Evolutionary conservation across 2,797 vertebrate genomes (phyloP), one percentile per base, ranked within the genome.

Genomic region (Gadopsis bispinosus): DNA sequence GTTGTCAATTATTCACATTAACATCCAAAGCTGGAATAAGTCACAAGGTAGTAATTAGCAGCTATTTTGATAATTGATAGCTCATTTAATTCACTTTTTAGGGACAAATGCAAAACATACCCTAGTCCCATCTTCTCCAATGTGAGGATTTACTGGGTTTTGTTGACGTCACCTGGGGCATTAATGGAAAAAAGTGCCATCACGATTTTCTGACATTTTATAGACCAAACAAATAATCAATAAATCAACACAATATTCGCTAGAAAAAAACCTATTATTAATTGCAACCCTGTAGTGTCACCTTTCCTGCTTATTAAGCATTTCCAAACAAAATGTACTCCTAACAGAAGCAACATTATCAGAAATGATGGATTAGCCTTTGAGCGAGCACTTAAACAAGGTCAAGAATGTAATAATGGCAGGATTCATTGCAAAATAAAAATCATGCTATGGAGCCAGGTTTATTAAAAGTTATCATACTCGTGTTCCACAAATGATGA

Each of bases 311-410:
- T 5, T 56, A 10, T 55, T 12, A 31, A 16, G 6, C 17, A 31
- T 55, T 53, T 37, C 7, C 7, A 1, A 5, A 33, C 35, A 19
- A 43, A 35, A 53, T 60, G 33, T 22, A 59, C 45, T 37, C n/a
- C 26, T 19, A 56, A 61, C 7, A 31, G 33, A 33, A 69, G 50
- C 56, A 48, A 39, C 11, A 26, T 55, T n/a, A 47, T 71, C 33
- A 69, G 17, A 53, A 51, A 17, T 66, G n/a, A 65, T 17, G 9
- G 29, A 48, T 17, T 17, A 48, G 29, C 29, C 37, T 20, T 33
- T 41, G 26, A 50, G 20, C 63, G 47, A 58, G 53, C 55, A 66
- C 47, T 66, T 69, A 59, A 75, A 76, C 69, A 76, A 76, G 45
- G 51, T 71, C 61, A 33, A 47, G 11, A 48, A 66, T 0, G 0